Conservation (phyloP, 2,113 vertebrate species). For the Heterochromis multidens region DNA sequence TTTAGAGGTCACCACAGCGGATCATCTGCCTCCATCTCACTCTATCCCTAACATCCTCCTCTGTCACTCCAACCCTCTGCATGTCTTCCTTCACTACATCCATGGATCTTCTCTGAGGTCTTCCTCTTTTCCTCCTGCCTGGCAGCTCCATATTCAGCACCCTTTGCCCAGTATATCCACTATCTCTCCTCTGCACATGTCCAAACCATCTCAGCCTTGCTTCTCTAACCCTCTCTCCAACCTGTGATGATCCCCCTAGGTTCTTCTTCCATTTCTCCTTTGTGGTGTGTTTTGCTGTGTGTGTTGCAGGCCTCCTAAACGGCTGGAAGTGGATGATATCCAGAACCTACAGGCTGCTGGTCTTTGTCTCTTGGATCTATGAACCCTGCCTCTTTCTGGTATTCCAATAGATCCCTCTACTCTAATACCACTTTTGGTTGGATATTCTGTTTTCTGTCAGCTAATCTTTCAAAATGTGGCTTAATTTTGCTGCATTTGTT, state of each 20-base stretch:
- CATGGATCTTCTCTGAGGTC: background rate
- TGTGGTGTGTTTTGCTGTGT: background rate
- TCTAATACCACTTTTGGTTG: background rate
- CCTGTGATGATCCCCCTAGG: too few species aligned
- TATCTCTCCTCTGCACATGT: too few species aligned
- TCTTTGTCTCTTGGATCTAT: too few species aligned
- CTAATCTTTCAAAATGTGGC: too few species aligned
- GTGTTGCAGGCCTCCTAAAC: background rate
- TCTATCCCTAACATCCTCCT: background rate
- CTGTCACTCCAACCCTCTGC: background rate
- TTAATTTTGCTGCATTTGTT: background rate
- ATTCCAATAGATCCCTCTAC: background rate
- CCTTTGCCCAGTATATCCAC: too few species aligned
- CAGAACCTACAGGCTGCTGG: background rate
- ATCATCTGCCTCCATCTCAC: too few species aligned
- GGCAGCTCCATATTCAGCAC: too few species aligned
- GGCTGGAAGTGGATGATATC: background rate
- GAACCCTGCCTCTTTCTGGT: too few species aligned
- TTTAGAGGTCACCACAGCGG: too few species aligned
- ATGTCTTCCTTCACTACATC: background rate
- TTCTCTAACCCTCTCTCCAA: too few species aligned
- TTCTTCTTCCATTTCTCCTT: background rate
- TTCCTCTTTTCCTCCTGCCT: background rate
- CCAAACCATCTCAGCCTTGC: too few species aligned
- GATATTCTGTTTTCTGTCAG: background rate